Evolutionary conservation across 1,140 invertebrate genomes (phyloP), one percentile per base, ranked within the genome.

Genomic region (Megathymus violae): DNA sequence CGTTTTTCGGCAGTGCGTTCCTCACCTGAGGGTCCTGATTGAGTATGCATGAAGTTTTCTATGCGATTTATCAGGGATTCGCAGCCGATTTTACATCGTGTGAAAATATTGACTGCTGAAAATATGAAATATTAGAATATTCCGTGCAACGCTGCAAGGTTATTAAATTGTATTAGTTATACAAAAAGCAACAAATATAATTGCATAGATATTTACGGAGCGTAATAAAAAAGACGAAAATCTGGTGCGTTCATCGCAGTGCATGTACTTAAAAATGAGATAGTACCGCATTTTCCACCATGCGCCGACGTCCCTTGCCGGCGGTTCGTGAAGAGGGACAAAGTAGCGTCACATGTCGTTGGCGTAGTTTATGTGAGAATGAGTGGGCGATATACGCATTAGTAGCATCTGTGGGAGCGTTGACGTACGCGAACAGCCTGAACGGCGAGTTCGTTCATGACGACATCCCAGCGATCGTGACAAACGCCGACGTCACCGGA

Each of bases 381-480:
- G 88, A 91, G 9, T 89, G 85, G 77, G 69, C 67, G 4, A 66
- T 91, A 4, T 96, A 96, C 73, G 83, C 91, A 3, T 75, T 94
- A 2, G 94, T 96, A 14, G 92, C 93, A 4, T 91, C 93, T 1
- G 93, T 95, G 6, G 95, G 95, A n/a, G 91, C 94, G 1, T 85
- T 93, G 7, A 94, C 94, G 66, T 97, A 97, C 81, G 89, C 94
- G 17, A 97, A 97, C 82, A 95, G 96, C 4, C 89, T 97, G 41
- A 91, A 92, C 25, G 97, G 97, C 58, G 96, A 97, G 69, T 97
- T 98, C 78, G 97, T 98, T 7, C 97, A 98, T 92, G 97, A 98
- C 88, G 97, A 98, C 80, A 94, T 97, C 64, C 96, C 96, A 7
- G 97, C 97, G 4, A 94, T 98, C 43, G 94, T 95, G 51, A 92